These are phyloP conservation scores for Sus cebifrons DNA, from an alignment of 2,797 vertebrate species.

Conservation along the genomic window DNA sequence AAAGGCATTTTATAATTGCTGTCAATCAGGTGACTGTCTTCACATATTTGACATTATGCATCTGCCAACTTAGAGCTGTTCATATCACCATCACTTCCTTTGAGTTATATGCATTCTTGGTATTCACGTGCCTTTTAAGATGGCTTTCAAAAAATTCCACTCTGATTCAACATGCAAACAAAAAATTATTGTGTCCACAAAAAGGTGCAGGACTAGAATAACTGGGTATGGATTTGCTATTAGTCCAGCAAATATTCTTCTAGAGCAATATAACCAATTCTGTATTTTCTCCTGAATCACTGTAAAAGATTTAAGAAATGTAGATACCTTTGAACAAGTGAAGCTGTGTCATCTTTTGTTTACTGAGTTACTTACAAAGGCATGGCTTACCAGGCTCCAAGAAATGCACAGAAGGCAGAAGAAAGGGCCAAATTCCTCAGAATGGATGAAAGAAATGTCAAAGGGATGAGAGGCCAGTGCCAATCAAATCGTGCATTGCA, in stretches of 20 bases:
- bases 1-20: background rate
- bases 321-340: background rate
- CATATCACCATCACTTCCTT: rapidly evolving
- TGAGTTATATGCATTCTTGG: background rate
- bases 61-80: background rate
- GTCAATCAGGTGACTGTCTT: background rate
- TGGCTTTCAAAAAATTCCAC: background rate
- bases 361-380: background rate
- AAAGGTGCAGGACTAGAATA: background rate
- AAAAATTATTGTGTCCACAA: background rate
- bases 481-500: background rate
- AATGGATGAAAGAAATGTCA: background rate
- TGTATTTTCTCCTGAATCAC: background rate
- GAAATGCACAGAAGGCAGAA: background rate
- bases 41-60: rapidly evolving
- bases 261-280: background rate
- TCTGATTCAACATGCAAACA: background rate
- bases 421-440: background rate
- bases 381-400: background rate
- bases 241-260: background rate
- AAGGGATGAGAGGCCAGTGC: background rate
- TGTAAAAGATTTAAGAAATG: background rate
- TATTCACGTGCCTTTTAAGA: background rate
- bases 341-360: background rate
- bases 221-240: background rate